Percentiles rank a stretch among this genome's conserved stretches.
Evolutionary conservation across 2,113 vertebrate genomes (phyloP).

Genomic region (Lagopus muta): DNA sequence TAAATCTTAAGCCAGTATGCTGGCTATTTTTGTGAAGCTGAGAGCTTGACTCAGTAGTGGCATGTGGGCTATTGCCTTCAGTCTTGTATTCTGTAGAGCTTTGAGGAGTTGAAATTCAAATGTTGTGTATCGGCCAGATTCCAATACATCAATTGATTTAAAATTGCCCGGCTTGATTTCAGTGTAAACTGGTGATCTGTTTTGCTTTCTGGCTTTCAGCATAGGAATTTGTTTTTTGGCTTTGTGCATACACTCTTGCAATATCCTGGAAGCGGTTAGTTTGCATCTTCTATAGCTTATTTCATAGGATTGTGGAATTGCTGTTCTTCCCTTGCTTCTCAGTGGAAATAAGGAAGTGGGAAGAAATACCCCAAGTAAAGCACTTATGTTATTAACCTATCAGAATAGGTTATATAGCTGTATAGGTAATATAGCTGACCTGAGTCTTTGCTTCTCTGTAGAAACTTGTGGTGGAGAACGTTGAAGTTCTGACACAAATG

Average conservation of each 20-base stretch:
- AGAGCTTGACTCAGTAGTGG: not conserved
- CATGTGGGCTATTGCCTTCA: not conserved
- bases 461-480: constrained; percentile 99
- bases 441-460: constrained; percentile 62
- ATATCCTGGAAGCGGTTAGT: not conserved
- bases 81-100: not conserved
- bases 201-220: not conserved
- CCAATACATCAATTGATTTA: not conserved
- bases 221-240: not conserved
- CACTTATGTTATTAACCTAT: constrained; percentile 7
- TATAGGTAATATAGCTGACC: constrained; percentile 18
- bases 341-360: not conserved
- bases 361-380: constrained; percentile 14
- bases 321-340: not conserved
- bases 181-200: not conserved
- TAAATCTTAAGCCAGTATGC: not conserved
- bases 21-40: not conserved
- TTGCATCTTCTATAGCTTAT: not conserved
- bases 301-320: not conserved
- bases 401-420: not conserved
- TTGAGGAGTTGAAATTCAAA: not conserved
- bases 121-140: not conserved
- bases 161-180: not conserved
- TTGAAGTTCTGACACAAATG: constrained; percentile 98
- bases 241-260: accelerated